These are phyloP conservation scores for Apotomis turbidana DNA, from an alignment of 2,888 invertebrate genomes.

Conservation along the genomic window DNA sequence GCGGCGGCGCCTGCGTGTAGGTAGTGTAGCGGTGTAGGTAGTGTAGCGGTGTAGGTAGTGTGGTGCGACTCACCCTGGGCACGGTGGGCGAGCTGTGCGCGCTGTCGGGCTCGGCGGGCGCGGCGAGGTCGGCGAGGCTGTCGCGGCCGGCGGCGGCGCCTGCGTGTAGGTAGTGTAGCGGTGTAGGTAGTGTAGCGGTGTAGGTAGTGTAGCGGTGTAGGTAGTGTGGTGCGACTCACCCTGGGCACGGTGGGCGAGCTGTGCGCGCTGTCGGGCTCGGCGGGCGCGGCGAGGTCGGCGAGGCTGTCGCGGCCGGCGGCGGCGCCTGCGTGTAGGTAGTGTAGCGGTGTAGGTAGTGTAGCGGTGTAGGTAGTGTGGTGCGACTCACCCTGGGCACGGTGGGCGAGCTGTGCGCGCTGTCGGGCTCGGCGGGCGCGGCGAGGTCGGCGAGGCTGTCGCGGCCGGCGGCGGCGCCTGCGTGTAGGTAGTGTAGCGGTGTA, in stretches of 20 bases:
- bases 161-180: no score
- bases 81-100: constrained; percentile 95
- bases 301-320: constrained; percentile 85
- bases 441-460: constrained; percentile 90
- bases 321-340: constrained; percentile 67
- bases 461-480: constrained; percentile 74
- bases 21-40: no score
- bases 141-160: constrained; percentile 83
- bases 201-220: no score
- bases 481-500: no score
- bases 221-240: no score
- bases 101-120: constrained; percentile 92
- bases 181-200: no score
- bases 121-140: constrained; percentile 89
- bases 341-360: no score
- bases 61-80: background rate
- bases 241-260: constrained; percentile 91
- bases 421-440: constrained; percentile 88
- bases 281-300: constrained; percentile 87
- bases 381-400: constrained; percentile 76
- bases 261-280: constrained; percentile 94
- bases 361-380: no score
- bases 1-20: constrained; percentile 75
- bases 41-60: no score
- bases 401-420: constrained; percentile 95